Evolutionary conservation across 2,888 invertebrate genomes (phyloP), one percentile per base, ranked within the genome.

Genomic region (Ceramica pisi): DNA sequence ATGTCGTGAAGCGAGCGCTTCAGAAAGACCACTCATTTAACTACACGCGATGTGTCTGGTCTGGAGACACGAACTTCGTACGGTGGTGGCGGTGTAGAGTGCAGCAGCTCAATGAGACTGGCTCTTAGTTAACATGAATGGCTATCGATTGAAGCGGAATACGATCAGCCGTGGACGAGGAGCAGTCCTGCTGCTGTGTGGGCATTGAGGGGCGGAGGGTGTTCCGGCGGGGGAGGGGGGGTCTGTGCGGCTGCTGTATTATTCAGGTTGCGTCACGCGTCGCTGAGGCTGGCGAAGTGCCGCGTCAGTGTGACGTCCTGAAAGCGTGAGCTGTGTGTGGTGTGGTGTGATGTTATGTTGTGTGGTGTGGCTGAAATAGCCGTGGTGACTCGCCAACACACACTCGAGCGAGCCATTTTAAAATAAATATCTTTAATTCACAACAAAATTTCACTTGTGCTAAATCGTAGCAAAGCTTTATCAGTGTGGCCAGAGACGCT

Each of bases 241-340:
- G 19, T 57, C 38, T 57, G 56, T 16, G 14, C 51, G 71, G 44
- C 63, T 60, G 21, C 63, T 72, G 46, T 59, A 72, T 71, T 59
- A 72, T 73, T 72, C 73, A 73, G 57, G 38, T 19, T 38, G 59
- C 53, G 48, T 46, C 59, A 60, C 64, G 59, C 53, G 48, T 46
- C 59, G 64, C 64, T 46, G 38, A 38, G 69, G 35, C 50, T 70
- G 62, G 21, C 71, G 26, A 10, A 8, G 26, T 31, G 55, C 19
- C 53, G 41, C 23, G 23, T 16, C 23, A n/a, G n/a, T 8, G 50
- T 31, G n/a, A 14, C 21, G 12, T 10, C 19, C 6, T 9, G 35
- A 10, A 10, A 12, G 21, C 6, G 61, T 61, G 26, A 9, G 53
- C 46, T n/a, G 26, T 10, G 44, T 60, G 26, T 23, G 38, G 6